A percentile compares a stretch with the other conserved stretches of the same genome.
phyloP scores from a whole-genome alignment of 2,888 invertebrate genomes.

The Rhopalosiphum nymphaeae region DNA sequence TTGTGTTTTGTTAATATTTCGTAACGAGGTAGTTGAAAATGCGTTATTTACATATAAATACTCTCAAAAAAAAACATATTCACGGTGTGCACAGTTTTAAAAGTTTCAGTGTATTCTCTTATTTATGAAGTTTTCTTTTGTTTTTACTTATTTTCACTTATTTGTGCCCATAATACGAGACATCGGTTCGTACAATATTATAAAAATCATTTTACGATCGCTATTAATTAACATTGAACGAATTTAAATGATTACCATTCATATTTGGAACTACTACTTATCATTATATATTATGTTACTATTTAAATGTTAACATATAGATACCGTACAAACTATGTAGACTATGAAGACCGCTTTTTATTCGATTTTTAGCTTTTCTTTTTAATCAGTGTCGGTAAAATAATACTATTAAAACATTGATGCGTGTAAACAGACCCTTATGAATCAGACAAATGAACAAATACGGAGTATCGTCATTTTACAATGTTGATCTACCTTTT shows the following conservation, averaged over 20 bases:
- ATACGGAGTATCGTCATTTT: constrained; percentile 14
- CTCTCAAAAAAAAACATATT: too few relatives aligned
- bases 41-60: too few relatives aligned
- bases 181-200: neutral
- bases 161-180: too few relatives aligned
- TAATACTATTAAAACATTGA: constrained; percentile 19
- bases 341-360: neutral
- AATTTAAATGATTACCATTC: neutral
- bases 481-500: constrained; percentile 30
- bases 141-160: too few relatives aligned
- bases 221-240: too few relatives aligned
- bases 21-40: too few relatives aligned
- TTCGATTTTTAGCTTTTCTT: neutral
- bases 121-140: too few relatives aligned
- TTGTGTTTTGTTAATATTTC: too few relatives aligned
- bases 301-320: neutral
- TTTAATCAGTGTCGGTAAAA: constrained; percentile 23
- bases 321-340: neutral
- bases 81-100: too few relatives aligned
- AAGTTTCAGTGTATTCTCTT: too few relatives aligned
- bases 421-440: neutral
- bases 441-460: constrained; percentile 23
- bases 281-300: neutral
- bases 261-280: neutral
- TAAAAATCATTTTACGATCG: neutral